Evolutionary conservation across 2,797 vertebrate genomes (phyloP).

Genomic region (Oreonectes daqikongensis): DNA sequence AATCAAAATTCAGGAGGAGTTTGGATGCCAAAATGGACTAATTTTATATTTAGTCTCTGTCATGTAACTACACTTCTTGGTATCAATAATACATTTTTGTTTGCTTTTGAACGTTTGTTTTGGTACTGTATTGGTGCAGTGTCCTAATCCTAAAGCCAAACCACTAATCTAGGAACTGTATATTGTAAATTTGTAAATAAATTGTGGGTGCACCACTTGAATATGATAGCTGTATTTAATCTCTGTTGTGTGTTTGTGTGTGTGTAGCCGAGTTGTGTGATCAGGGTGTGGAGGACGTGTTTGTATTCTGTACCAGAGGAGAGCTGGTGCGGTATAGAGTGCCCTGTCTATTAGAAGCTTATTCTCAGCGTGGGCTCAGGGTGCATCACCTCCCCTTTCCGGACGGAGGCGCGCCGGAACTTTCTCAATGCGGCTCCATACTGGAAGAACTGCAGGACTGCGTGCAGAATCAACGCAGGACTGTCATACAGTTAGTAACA

Average conservation of each 20-base stretch:
- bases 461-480: constrained; percentile 57
- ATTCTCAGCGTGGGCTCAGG: constrained; percentile 75
- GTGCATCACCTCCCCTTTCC: constrained; percentile 86
- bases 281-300: constrained; percentile 84
- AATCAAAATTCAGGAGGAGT: too few species aligned
- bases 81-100: too few species aligned
- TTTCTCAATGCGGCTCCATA: constrained; percentile 81
- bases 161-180: too few species aligned
- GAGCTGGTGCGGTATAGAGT: constrained; percentile 87
- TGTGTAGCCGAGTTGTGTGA: constrained; percentile 82
- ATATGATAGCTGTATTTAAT: background rate
- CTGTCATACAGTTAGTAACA: constrained; percentile 84
- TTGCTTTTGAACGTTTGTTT: too few species aligned
- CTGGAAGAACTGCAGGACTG: constrained; percentile 78
- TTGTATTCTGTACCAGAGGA: constrained; percentile 89
- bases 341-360: constrained; percentile 82
- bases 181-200: too few species aligned
- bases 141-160: too few species aligned
- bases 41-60: too few species aligned
- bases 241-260: constrained; percentile 32
- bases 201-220: background rate
- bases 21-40: too few species aligned
- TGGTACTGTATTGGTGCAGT: too few species aligned
- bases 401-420: constrained; percentile 81
- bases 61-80: too few species aligned